phyloP scores from a whole-genome alignment of 2,888 invertebrate genomes.

The Ophioninae sp. region DNA sequence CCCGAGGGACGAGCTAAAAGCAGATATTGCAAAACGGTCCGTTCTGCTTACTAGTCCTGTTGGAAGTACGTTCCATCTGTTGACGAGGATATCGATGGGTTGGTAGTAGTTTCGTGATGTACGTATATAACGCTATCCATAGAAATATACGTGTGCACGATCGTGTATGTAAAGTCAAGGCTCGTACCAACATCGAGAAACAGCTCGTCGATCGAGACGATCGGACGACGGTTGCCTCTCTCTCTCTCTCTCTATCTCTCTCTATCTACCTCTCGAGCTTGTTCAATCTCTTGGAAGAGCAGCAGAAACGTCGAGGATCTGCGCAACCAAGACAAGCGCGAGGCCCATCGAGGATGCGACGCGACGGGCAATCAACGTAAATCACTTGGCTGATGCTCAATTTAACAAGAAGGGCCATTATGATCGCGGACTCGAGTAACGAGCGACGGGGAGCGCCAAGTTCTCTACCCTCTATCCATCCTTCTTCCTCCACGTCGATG shows the following conservation, averaged over 20 bases:
- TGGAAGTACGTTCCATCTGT: conserved; percentile 43
- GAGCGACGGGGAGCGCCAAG: conserved; percentile 66
- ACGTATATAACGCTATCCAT: background rate
- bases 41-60: conserved; percentile 27
- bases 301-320: conserved; percentile 50
- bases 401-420: conserved; percentile 80
- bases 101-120: conserved; percentile 5
- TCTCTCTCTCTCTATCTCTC: conserved; percentile 46
- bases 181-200: conserved; percentile 51
- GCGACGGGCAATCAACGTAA: conserved; percentile 80
- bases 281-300: conserved; percentile 49
- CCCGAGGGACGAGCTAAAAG: conserved; percentile 29
- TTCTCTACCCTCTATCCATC: conserved; percentile 39
- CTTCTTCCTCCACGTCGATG: conserved; percentile 35
- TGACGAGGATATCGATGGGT: conserved; percentile 45
- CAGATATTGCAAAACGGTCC: conserved; percentile 47
- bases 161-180: conserved; percentile 29
- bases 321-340: conserved; percentile 58
- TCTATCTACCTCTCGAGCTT: conserved; percentile 49
- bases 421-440: conserved; percentile 78
- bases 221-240: conserved; percentile 46
- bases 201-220: conserved; percentile 48
- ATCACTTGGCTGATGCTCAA: conserved; percentile 80
- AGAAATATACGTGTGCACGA: background rate
- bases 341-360: conserved; percentile 67